Base-by-base conservation (phyloP, 2,797 vertebrate species). In the Sebastes diploproa region DNA sequence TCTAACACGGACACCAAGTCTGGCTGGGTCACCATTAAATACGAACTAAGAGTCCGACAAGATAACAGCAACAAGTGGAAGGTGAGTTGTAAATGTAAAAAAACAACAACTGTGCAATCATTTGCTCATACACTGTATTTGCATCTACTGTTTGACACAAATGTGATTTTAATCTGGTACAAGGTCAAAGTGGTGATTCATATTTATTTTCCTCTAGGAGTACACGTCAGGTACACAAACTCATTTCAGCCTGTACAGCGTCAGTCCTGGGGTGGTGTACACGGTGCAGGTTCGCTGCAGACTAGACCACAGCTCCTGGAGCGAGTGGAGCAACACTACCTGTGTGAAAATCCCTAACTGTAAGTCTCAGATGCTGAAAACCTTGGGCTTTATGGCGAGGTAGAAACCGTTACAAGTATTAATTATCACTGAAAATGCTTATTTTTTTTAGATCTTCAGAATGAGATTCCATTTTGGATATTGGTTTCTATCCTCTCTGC, bases 1-100 rank as follows among this genome's bases (percentile, higher is more conserved):
- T 76, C 55, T 0, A 90, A 93, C 59, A 93, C 90, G 3, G 97
- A 97, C 78, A 85, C 95, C 27, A 94, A 75, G 73, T 97, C 96
- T 2, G 98, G 98, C 50, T 99, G 98, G 98, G 91, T 98, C 76
- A 97, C 96, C 4, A 89, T 97, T 27, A 95, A 95, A 62, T 98
- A 98, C 23, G 94, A 97, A 88, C 87, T 99, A 30, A 88, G 92
- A 62, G 82, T 97, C 59, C 96, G 96, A 87, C 89, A 94, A 1
- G 91, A 95, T 72, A 93, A 93, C 74, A 85, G 82, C 77, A 80
- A 90, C 5, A 88, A 94, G 5, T 98, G 97, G 96, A 96, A 97
- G 94, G 98, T 98, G 85, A 94, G 95, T 82, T 42, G 59, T 58
- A 29, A 29, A 23, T 20, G 2, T 25, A 4, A 3, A 32, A 59